phyloP scores from a whole-genome alignment of 2,888 invertebrate genomes.

The Polia nebulosa region DNA sequence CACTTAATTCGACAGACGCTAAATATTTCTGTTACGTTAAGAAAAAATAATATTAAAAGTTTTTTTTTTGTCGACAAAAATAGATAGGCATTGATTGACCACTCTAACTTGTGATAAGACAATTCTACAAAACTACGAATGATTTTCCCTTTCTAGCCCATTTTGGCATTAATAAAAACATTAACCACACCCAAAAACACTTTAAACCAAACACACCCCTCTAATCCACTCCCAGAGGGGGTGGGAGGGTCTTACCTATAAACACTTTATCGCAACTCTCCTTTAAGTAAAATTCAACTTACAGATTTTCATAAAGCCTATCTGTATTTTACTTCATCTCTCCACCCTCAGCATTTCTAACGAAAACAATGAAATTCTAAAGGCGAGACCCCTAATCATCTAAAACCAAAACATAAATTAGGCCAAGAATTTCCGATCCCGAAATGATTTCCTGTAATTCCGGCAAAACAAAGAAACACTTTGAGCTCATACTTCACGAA shows the following conservation, averaged over 20 bases:
- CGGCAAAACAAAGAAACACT: slow-evolving; percentile 51
- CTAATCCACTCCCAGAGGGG: too few species aligned
- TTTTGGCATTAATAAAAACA: neutral
- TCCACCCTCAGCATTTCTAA: slow-evolving; percentile 17
- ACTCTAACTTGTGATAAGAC: too few species aligned
- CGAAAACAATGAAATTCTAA: slow-evolving; percentile 44
- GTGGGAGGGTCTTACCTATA: too few species aligned
- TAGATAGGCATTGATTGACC: too few species aligned
- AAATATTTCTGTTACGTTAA: too few species aligned
- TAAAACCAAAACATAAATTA: slow-evolving; percentile 56
- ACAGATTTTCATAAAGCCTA: neutral
- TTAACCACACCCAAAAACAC: too few species aligned
- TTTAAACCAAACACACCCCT: too few species aligned
- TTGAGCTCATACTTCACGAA: slow-evolving; percentile 45
- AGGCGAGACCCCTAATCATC: slow-evolving; percentile 35
- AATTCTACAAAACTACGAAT: neutral
- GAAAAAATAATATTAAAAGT: too few species aligned
- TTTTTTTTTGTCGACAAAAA: too few species aligned
- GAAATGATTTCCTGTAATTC: slow-evolving; percentile 53
- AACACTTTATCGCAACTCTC: neutral
- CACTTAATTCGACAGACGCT: too few species aligned
- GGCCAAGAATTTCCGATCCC: slow-evolving; percentile 45
- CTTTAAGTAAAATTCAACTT: neutral
- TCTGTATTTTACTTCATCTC: neutral
- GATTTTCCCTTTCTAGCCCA: neutral